Evolutionary conservation across 2,888 invertebrate species (phyloP), one percentile per base, ranked within the genome.

Genomic region (Nycteola revayana): DNA sequence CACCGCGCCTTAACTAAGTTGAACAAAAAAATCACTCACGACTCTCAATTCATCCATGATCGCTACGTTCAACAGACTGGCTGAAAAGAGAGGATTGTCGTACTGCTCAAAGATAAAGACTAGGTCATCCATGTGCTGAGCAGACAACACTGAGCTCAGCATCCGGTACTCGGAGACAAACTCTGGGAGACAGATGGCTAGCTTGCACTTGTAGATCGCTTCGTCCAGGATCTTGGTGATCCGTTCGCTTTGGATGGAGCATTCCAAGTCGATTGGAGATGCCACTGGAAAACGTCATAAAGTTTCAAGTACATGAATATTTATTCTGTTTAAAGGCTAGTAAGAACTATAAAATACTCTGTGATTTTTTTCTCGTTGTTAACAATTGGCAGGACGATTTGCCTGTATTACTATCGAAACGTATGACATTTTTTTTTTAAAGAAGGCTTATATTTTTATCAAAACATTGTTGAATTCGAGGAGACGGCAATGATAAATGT

Each of bases 191-290:
- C 80, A 82, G 3, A 86, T 46, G 0, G 84, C 75, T n/a, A 90
- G 62, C 44, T 84, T 81, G 7, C 86, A 76, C 53, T 90, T 89
- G 33, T 79, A 76, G 2, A 91, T 69, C 0, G 85, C 72, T 35
- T 86, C 89, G 35, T 89, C 80, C 4, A 91, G 51, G 31, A 91
- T 87, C 49, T 85, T 85, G 0, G 88, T 80, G 27, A 91, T 85
- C 14, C 91, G 76, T 37, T 90, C 89, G 1, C 85, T 77, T 67
- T 91, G 90, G 32, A 92, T 90, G 41, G 77, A 71, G 37, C 84
- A 83, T 55, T 90, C 86, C 48, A 91, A 52, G 44, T 90, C 90
- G 42, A 90, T 76, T n/a, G 83, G 82, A 0, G 79, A 80, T 0
- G 76, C 66, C 14, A 60, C 86, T 84, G 49, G n/a, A 3, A 45